Conservation (phyloP, 2,888 invertebrate genomes). For the Chorisops tibialis region DNA sequence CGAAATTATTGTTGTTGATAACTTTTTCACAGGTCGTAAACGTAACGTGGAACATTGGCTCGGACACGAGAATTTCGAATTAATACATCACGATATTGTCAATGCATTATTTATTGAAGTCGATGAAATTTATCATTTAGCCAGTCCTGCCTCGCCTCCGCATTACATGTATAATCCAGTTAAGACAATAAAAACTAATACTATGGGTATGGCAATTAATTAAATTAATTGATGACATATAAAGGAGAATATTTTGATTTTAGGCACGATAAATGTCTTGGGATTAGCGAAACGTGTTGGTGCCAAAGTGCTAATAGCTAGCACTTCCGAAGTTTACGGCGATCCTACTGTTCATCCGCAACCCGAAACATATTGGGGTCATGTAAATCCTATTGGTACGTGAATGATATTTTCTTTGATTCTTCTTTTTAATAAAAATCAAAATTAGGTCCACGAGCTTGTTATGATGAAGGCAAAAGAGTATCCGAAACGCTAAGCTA, state of each 20-base stretch:
- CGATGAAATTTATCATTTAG: slow-evolving; percentile 96
- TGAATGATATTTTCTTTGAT: slow-evolving; percentile 29
- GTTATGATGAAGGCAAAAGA: slow-evolving; percentile 99
- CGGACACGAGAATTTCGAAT: slow-evolving; percentile 97
- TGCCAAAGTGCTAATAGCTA: slow-evolving; percentile 91
- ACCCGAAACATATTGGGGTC: slow-evolving; percentile 97
- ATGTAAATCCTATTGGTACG: slow-evolving; percentile 97
- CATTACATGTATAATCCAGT: slow-evolving; percentile 99
- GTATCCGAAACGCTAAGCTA: slow-evolving; percentile 93
- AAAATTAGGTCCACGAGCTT: slow-evolving; percentile 90
- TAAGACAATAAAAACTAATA: slow-evolving; percentile 98
- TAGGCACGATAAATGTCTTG: slow-evolving; percentile 82
- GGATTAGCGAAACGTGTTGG: slow-evolving; percentile 89
- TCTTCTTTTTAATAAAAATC: no score
- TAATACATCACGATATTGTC: slow-evolving; percentile 98
- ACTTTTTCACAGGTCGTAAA: slow-evolving; percentile 96
- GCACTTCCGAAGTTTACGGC: slow-evolving; percentile 98
- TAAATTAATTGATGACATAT: background rate
- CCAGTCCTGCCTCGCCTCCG: slow-evolving; percentile 97
- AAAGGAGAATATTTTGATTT: background rate
- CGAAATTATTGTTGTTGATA: slow-evolving; percentile 95
- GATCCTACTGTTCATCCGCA: slow-evolving; percentile 99
- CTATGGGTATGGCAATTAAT: slow-evolving; percentile 59
- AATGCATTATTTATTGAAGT: slow-evolving; percentile 97
- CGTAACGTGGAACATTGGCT: slow-evolving; percentile 98